Percentiles rank a stretch among this genome's conserved stretches.
Evolutionary conservation across 2,888 invertebrate species (phyloP).

Genomic region (Griposia aprilina): DNA sequence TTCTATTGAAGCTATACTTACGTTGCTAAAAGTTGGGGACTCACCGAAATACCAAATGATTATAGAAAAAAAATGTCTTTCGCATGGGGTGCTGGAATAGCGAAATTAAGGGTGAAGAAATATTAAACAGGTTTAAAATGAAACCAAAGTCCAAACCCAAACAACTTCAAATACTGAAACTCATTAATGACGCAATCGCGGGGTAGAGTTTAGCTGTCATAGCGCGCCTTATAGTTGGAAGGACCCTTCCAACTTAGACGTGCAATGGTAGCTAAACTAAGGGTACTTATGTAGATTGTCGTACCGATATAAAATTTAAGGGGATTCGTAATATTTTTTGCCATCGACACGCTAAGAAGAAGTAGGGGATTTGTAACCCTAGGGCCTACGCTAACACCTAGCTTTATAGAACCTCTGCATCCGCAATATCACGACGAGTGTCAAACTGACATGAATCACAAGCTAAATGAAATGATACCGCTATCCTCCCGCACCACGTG

Average conservation of each 20-base stretch:
- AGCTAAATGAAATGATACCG: background rate
- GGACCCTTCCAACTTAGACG: too few species aligned
- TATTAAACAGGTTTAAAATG: background rate
- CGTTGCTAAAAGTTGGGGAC: background rate
- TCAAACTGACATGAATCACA: background rate
- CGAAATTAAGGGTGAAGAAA: background rate
- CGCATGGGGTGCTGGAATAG: too few species aligned
- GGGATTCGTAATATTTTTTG: background rate
- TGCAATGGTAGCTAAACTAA: too few species aligned
- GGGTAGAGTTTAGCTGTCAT: too few species aligned
- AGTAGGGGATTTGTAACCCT: background rate
- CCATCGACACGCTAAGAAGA: background rate
- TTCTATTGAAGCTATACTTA: slow-evolving; percentile 1
- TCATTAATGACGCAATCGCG: background rate
- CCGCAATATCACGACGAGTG: background rate
- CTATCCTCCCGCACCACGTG: too few species aligned
- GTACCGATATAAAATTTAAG: too few species aligned
- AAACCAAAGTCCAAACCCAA: too few species aligned
- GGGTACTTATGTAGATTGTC: too few species aligned
- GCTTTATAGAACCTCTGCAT: background rate
- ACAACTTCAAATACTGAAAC: background rate
- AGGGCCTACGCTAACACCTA: background rate
- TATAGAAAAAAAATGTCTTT: too few species aligned
- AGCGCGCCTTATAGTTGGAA: background rate
- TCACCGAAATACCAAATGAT: background rate